Evolutionary conservation across 2,888 invertebrate genomes (phyloP).

Genomic region (Xylota segnis): DNA sequence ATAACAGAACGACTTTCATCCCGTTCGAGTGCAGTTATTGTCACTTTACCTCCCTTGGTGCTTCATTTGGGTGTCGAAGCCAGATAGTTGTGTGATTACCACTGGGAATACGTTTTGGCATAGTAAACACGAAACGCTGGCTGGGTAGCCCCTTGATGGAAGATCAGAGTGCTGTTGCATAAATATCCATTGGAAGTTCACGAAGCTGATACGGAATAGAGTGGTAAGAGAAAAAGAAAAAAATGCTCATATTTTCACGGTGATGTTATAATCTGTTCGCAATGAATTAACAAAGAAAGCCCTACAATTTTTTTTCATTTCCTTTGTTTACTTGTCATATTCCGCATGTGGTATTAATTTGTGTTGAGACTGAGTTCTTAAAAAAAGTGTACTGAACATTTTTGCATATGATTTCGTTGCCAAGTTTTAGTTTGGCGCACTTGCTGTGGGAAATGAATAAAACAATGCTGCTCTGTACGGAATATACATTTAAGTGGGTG

Average conservation of each 20-base stretch:
- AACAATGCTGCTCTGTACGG: slow-evolving; percentile 1
- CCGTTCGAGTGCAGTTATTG: slow-evolving; percentile 70
- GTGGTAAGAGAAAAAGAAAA: slow-evolving; percentile 60
- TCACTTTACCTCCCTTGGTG: slow-evolving; percentile 28
- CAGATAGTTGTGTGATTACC: slow-evolving; percentile 27
- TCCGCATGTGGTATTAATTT: slow-evolving; percentile 58
- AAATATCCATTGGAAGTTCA: slow-evolving; percentile 43
- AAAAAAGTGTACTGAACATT: not conserved
- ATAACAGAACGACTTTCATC: slow-evolving; percentile 59
- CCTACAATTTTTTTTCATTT: slow-evolving; percentile 39
- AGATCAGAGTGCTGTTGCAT: slow-evolving; percentile 50
- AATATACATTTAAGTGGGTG: slow-evolving; percentile 42
- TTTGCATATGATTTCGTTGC: slow-evolving; percentile 20
- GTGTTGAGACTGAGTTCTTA: slow-evolving; percentile 1
- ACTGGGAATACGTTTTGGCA: slow-evolving; percentile 2
- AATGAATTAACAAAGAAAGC: slow-evolving; percentile 62
- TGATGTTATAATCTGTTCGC: slow-evolving; percentile 31
- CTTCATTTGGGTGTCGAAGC: slow-evolving; percentile 17
- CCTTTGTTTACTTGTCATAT: slow-evolving; percentile 72
- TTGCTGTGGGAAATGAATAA: slow-evolving; percentile 12
- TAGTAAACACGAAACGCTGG: slow-evolving; percentile 47
- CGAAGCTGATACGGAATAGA: slow-evolving; percentile 52
- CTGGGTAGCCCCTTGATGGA: slow-evolving; percentile 57
- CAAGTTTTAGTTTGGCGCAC: slow-evolving; percentile 41
- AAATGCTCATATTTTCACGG: slow-evolving; percentile 19